Conservation (phyloP, 2,113 vertebrate genomes). For the Mionectes macconnelli region DNA sequence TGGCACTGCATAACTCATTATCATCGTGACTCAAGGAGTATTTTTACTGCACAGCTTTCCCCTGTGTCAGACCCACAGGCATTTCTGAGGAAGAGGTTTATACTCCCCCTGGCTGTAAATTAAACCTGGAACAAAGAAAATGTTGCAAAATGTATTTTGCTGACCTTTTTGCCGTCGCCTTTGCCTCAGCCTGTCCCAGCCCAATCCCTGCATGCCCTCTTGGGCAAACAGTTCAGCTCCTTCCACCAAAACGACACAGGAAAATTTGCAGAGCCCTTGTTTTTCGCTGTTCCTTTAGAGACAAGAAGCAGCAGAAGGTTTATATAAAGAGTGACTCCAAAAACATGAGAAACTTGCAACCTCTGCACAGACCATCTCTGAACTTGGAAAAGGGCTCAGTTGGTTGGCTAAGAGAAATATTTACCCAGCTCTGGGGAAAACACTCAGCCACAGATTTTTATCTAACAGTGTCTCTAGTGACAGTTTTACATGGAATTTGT, state of each 20-base stretch:
- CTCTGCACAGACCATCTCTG: background rate
- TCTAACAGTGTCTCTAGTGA: background rate
- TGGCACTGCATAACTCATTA: background rate
- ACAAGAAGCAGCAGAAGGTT: background rate
- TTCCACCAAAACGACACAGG: background rate
- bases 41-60: background rate
- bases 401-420: conserved; percentile 8
- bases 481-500: background rate
- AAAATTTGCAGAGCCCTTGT: background rate
- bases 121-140: background rate
- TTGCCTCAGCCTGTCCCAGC: background rate
- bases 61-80: background rate
- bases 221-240: background rate
- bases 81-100: background rate
- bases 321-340: background rate
- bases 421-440: conserved; percentile 28
- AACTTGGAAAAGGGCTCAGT: background rate
- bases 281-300: background rate
- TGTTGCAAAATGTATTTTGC: background rate
- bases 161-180: background rate
- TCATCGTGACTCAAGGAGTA: background rate
- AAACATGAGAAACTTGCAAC: conserved; percentile 37
- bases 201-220: background rate
- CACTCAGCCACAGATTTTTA: conserved; percentile 36
- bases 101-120: background rate